A percentile compares a stretch with the other conserved stretches of the same genome.
phyloP scores from a whole-genome alignment of 2,888 invertebrate species.

The Lithophane leautieri region DNA sequence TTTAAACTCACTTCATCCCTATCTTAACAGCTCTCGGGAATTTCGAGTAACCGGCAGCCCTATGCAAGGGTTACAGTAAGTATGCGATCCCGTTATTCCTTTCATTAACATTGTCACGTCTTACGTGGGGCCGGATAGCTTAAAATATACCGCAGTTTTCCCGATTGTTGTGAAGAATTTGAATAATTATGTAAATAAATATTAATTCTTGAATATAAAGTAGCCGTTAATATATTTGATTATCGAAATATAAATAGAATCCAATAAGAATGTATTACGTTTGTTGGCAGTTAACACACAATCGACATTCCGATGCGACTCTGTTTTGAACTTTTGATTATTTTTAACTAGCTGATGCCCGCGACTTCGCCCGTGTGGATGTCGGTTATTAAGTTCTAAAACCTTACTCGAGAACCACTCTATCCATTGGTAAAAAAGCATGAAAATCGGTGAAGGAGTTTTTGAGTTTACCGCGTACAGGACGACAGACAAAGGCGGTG shows the following conservation, averaged over 20 bases:
- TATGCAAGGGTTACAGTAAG: conserved; percentile 48
- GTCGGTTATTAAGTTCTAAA: too few species aligned
- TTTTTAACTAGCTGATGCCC: not conserved
- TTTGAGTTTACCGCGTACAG: too few species aligned
- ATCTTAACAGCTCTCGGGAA: conserved; percentile 38
- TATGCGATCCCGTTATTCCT: conserved; percentile 76
- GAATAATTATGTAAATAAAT: conserved; percentile 66
- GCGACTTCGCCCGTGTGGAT: too few species aligned
- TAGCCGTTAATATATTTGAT: conserved; percentile 51
- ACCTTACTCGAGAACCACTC: too few species aligned
- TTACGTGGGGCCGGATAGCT: conserved; percentile 56
- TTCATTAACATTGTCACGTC: conserved; percentile 84
- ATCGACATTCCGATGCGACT: conserved; percentile 34
- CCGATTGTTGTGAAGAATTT: conserved; percentile 56
- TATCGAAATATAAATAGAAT: conserved; percentile 44
- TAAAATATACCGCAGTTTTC: conserved; percentile 63
- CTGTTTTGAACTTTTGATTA: not conserved
- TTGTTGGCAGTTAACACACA: conserved; percentile 35
- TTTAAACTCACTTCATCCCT: conserved; percentile 32
- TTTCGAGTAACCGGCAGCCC: conserved; percentile 55
- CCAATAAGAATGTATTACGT: conserved; percentile 45
- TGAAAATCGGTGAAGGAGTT: too few species aligned
- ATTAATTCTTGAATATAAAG: conserved; percentile 58
- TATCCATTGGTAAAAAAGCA: too few species aligned
- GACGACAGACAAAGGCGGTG: too few species aligned